These are phyloP conservation scores for Melanostoma mellinum DNA, from an alignment of 2,888 invertebrate species.

Conservation along the genomic window DNA sequence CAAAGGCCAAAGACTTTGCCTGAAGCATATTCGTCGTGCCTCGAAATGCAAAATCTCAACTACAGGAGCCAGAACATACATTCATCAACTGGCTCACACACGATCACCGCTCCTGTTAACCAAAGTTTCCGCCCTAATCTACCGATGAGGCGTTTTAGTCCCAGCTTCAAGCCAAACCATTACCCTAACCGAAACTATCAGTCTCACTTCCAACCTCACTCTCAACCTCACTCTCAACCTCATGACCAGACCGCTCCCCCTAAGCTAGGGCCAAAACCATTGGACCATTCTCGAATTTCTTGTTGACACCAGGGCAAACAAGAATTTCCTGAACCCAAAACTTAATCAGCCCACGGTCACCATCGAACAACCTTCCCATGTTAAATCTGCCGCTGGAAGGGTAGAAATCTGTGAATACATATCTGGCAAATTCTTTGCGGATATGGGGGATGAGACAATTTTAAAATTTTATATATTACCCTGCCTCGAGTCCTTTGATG, in stretches of 20 bases:
- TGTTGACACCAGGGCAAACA: background rate
- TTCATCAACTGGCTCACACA: background rate
- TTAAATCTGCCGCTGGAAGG: conserved; percentile 49
- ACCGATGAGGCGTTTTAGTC: background rate
- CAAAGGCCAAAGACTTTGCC: conserved; percentile 49
- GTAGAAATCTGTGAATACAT: conserved; percentile 37
- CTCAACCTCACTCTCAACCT: background rate
- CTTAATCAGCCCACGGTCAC: conserved; percentile 1
- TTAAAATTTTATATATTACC: conserved; percentile 56
- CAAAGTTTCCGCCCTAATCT: background rate
- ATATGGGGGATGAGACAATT: conserved; percentile 30
- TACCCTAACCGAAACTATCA: background rate
- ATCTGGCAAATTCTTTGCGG: conserved; percentile 41
- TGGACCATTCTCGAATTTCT: conserved; percentile 17
- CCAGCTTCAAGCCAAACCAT: background rate
- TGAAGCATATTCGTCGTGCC: conserved; percentile 55
- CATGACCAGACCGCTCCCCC: background rate
- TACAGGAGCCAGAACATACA: conserved; percentile 18
- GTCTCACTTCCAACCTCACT: background rate
- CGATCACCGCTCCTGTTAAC: background rate
- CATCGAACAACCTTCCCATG: conserved; percentile 27
- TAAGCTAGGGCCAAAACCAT: conserved; percentile 4
- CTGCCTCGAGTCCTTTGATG: conserved; percentile 51
- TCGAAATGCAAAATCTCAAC: conserved; percentile 37
- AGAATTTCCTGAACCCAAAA: conserved; percentile 41